Conservation (phyloP, 2,113 vertebrate species). For the Sardina pilchardus region DNA sequence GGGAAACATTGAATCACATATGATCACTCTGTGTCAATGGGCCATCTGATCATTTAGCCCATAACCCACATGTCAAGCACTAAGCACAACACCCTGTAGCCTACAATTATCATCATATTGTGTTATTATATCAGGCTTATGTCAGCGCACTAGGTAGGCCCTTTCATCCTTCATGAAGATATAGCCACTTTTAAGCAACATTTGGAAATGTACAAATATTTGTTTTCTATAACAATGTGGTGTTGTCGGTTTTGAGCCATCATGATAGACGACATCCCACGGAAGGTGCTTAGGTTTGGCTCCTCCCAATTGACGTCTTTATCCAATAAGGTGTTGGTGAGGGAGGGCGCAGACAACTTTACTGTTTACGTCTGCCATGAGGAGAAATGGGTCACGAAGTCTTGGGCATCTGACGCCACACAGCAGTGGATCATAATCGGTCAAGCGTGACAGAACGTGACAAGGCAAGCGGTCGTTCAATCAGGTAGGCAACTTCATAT, state of each 20-base stretch:
- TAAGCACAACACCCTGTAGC: too few relatives aligned
- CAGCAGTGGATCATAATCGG: background rate
- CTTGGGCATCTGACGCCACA: background rate
- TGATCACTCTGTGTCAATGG: background rate
- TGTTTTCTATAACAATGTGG: too few relatives aligned
- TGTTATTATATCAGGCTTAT: too few relatives aligned
- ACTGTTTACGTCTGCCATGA: constrained; percentile 13
- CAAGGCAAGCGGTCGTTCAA: background rate
- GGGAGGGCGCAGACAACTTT: constrained; percentile 28
- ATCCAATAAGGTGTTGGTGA: constrained; percentile 52
- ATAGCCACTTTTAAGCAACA: too few relatives aligned
- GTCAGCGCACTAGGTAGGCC: too few relatives aligned
- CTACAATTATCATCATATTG: too few relatives aligned
- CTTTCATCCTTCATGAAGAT: too few relatives aligned
- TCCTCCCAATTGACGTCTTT: constrained; percentile 40
- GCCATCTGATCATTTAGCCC: background rate
- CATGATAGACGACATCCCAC: background rate
- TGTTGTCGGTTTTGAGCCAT: background rate
- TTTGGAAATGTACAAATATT: too few relatives aligned
- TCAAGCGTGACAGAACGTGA: background rate
- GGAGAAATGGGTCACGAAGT: constrained; percentile 14
- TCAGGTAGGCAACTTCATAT: background rate
- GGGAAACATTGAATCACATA: background rate
- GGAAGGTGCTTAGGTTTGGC: background rate
- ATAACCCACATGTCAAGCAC: background rate